Evolutionary conservation across 2,888 invertebrate species (phyloP).

Genomic region (Sinhomidia bicolor): DNA sequence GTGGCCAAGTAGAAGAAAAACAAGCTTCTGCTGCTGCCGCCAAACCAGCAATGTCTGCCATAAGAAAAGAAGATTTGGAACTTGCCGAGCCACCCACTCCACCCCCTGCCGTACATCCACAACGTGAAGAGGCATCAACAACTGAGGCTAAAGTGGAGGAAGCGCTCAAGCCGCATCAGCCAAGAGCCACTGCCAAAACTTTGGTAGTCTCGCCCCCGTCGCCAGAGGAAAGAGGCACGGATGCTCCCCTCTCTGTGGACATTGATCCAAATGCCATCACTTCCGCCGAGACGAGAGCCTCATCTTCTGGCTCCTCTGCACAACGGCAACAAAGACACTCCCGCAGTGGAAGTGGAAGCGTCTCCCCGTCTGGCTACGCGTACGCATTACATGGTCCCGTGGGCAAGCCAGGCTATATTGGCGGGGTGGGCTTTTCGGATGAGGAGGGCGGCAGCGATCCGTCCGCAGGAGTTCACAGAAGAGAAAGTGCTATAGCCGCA

Average conservation of each 20-base stretch:
- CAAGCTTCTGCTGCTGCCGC: too few relatives aligned
- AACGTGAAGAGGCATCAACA: neutral
- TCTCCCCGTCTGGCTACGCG: slow-evolving; percentile 23
- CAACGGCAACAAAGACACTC: slow-evolving; percentile 1
- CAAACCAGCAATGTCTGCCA: neutral
- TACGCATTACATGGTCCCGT: slow-evolving; percentile 56
- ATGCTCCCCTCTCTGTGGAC: slow-evolving; percentile 44
- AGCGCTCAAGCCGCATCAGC: slow-evolving; percentile 32
- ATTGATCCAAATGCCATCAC: slow-evolving; percentile 11
- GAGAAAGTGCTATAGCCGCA: slow-evolving; percentile 50
- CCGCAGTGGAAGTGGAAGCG: neutral
- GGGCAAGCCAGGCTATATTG: slow-evolving; percentile 57
- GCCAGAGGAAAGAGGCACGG: neutral
- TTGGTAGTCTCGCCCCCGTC: slow-evolving; percentile 9
- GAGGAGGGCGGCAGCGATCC: neutral
- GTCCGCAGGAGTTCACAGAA: neutral
- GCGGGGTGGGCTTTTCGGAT: slow-evolving; percentile 47
- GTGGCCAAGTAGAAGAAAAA: too few relatives aligned
- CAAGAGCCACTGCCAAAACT: slow-evolving; percentile 16
- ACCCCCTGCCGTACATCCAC: neutral
- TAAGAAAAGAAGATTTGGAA: slow-evolving; percentile 18
- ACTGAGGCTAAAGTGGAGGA: slow-evolving; percentile 39
- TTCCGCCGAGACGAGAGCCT: neutral
- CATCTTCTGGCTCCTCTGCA: neutral
- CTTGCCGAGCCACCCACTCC: neutral